Base-by-base conservation (phyloP, 1,140 invertebrate species). In the Ooceraea biroi region DNA sequence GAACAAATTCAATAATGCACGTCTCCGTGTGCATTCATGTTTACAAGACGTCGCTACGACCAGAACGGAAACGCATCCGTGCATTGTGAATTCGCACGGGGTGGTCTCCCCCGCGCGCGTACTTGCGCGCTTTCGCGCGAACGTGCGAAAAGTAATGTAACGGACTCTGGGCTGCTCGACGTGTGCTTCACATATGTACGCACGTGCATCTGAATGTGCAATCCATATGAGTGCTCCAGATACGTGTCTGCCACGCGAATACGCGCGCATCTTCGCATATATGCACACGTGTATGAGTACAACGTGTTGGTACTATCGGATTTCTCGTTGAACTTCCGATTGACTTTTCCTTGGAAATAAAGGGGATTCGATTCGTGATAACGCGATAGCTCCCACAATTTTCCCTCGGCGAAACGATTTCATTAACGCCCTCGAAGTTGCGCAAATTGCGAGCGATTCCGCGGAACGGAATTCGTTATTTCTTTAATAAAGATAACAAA, bases 1-100 rank as follows among this genome's bases (percentile, higher is more conserved):
- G 88, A 90, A 90, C 88, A 90, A 90, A 90, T 90, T 86, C 88
- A 90, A 90, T 90, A 90, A 90, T 84, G 86, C 80, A 41, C 50
- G 57, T 78, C n/a, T n/a, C 36, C 36, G 36, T 36, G 36, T 36
- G 36, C 36, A 7, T 36, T 36, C 7, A 36, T 36, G 2, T 36
- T n/a, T 69, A 73, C 78, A 57, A 80, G 48, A 61, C 55, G 77
- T 48, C 25, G 46, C 14, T 44, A 17, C 57, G 27, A 14, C 63
- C 46, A 60, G 25, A 60, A 50, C 55, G 36, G 58, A 76, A 77
- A 44, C 66, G 60, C 84, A 66, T 83, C 63, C 74, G 50, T 57
- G 77, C 76, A 85, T 89, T 87, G 88, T 85, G 84, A 87, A 87
- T 89, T 82, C 87, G 88, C 57, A 50, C 63, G 74, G 52, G 55